A percentile compares a stretch with the other conserved stretches of the same genome.
These are phyloP conservation scores for Morus bassanus DNA, from an alignment of 2,797 vertebrate species.

Conservation along the genomic window DNA sequence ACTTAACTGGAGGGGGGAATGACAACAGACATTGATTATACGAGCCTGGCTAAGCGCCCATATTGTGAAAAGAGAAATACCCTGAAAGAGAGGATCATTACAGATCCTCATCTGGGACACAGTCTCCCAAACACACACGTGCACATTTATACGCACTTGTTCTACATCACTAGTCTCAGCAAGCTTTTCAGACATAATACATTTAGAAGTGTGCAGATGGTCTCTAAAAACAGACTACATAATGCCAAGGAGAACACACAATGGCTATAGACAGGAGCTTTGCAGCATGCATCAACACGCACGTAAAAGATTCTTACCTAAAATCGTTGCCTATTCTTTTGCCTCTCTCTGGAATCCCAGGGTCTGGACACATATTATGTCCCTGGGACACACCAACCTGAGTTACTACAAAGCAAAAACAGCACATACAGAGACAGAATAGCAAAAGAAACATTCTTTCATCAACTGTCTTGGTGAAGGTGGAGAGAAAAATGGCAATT, in stretches of 20 bases:
- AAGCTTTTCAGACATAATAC: not conserved
- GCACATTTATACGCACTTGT: not conserved
- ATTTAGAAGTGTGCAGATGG: not conserved
- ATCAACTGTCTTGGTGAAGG: conserved; percentile 53
- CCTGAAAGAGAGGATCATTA: too few species aligned
- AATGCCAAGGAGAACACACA: not conserved
- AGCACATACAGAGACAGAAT: conserved; percentile 77
- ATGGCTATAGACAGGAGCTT: not conserved
- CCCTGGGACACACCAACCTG: conserved; percentile 98
- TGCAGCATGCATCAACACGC: not conserved
- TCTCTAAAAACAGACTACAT: not conserved
- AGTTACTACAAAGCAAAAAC: conserved; percentile 88
- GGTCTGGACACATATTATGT: conserved; percentile 98
- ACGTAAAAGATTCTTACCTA: conserved; percentile 81
- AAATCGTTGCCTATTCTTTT: conserved; percentile 99
- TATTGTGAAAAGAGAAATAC: not conserved
- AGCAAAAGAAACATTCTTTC: conserved; percentile 51
- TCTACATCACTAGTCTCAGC: not conserved
- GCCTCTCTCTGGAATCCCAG: conserved; percentile 95
- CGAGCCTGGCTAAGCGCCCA: not conserved
- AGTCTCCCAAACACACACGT: not conserved
- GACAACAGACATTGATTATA: not conserved
- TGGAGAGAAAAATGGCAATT: conserved; percentile 60
- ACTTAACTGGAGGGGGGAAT: not conserved
- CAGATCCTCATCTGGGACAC: not conserved